Evolutionary conservation across 2,113 vertebrate genomes (phyloP), one percentile per base, ranked within the genome.

Genomic region (Lasiurus cinereus): DNA sequence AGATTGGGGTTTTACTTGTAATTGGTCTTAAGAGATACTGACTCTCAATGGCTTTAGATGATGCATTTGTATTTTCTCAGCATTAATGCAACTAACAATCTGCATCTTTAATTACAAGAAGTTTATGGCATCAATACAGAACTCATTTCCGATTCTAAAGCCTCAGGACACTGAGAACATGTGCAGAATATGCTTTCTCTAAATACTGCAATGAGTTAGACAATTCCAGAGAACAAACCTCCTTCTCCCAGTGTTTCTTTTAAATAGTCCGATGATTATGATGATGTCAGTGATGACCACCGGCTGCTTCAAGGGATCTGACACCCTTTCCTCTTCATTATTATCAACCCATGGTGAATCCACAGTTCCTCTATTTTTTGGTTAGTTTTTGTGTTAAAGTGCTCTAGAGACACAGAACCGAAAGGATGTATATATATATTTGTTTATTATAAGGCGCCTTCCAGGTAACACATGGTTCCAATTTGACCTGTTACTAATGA

Each of bases 31-130:
- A 76, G 56, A 95, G 46, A 89, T 14, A 46, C 48, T 74, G 50
- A 54, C 31, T 96, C 77, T 78, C n/a, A 59, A 27, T 88, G 80
- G 88, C 88, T 90, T 76, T 83, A 87, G 74, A 85, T 21, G 31
- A 16, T 79, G 33, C 83, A 90, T 93, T 95, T 92, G 19, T 92
- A 80, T 92, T 93, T 94, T 93, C 76, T 85, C 52, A 79, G 90
- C 93, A 86, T 94, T 88, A 69, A 76, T 72, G 52, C 85, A 95
- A 91, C 67, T 90, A 95, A 90, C 94, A 96, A 94, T 97, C 94
- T 94, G 78, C 56, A 90, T 94, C 69, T 96, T 96, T 96, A 96
- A 97, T 97, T 96, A 96, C 84, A 96, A 83, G 84, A 92, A 94
- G 85, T 90, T 96, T 95, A 95, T 88, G 92, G 84, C 73, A 70